Base-by-base conservation (phyloP, 2,113 vertebrate genomes). In the Butorides virescens region DNA sequence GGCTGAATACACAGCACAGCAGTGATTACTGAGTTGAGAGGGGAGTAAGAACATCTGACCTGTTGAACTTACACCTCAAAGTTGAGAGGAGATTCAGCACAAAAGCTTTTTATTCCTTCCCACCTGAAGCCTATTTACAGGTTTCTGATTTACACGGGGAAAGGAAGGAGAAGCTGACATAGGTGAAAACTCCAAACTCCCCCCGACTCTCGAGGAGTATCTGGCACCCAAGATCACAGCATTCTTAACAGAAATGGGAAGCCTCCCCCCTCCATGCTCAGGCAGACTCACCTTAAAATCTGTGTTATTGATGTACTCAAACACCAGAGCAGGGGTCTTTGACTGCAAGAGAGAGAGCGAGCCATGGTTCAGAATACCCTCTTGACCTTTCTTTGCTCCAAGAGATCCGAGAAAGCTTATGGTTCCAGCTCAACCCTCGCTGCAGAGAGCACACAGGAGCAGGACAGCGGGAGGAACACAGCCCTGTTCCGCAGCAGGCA, bases 221-320 rank as follows among this genome's bases (percentile, higher is more conserved):
- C 39, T 26, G 53, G 82, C 21, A 73, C 39, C 39, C 36, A 53
- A 42, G 65, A 67, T 29, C 74, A 74, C 32, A 59, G 26, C 29
- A 46, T 20, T 56, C n/a, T 52, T 37, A 44, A 75, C 15, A 84
- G 29, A 70, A 90, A 78, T 8, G 7, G 37, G 49, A 71, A 46
- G 55, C 70, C 39, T 89, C 16, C 55, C 52, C 59, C 47, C 67
- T 56, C 16, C 65, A 70, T n/a, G 37, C 13, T 26, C 19, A 78
- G 59, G 27, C 65, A 93, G 85, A 97, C 98, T 96, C 98, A 99
- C 99, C 99, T 99, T 99, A 98, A 99, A 99, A 98, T 99, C 99
- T 98, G 99, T 99, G 98, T 99, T 99, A 98, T 99, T 99, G 98
- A 99, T 99, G 98, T 99, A 99, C 97, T 99, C 99, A 98, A 99